Conservation (phyloP, 2,113 vertebrate species). For the Merops nubicus region DNA sequence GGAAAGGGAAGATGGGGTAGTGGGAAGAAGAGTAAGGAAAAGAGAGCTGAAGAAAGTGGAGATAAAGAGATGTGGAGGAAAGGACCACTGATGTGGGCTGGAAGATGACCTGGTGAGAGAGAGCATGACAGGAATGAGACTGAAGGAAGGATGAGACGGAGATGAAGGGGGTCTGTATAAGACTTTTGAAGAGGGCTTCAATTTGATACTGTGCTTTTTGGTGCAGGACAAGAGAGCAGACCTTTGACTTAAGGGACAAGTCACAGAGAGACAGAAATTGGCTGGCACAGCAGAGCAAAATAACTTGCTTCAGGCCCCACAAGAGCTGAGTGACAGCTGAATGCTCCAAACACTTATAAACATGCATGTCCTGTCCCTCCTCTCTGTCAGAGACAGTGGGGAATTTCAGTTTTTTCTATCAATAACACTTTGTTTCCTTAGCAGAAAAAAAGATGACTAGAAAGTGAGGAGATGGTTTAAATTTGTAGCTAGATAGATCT, state of each 20-base stretch:
- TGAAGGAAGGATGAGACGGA: not conserved
- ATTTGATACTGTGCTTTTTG: not conserved
- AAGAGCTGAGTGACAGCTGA: not conserved
- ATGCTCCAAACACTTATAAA: not conserved
- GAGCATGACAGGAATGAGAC: not conserved
- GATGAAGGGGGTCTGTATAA: not conserved
- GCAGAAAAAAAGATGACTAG: not conserved
- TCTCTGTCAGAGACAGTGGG: not conserved
- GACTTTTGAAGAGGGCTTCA: not conserved
- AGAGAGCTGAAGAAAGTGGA: not conserved
- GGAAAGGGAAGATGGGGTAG: not conserved
- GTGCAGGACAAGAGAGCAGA: not conserved
- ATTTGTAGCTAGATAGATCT: not conserved
- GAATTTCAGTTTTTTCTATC: not conserved
- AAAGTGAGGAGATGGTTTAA: not conserved
- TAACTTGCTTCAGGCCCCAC: not conserved
- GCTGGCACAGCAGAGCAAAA: not conserved
- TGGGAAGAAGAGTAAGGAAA: not conserved
- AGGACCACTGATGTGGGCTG: not conserved
- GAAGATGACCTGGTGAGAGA: not conserved
- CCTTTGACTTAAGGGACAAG: not conserved
- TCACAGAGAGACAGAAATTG: not conserved
- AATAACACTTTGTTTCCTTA: not conserved
- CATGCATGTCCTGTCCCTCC: not conserved
- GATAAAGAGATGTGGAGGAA: not conserved